These are phyloP conservation scores for Megathymus violae DNA, from an alignment of 1,140 invertebrate species.

Conservation along the genomic window DNA sequence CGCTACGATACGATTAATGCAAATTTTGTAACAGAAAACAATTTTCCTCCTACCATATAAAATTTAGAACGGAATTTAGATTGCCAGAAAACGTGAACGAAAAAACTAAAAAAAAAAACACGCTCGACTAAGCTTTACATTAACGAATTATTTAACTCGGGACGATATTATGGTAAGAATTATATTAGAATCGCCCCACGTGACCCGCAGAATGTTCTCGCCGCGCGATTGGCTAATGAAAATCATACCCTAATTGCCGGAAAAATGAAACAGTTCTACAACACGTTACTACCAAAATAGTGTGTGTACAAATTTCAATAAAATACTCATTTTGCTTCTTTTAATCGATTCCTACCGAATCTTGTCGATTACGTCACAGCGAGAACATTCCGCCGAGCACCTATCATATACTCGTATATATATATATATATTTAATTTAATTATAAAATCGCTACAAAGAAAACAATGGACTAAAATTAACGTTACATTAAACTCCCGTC, in stretches of 20 bases:
- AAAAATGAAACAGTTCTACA: constrained; percentile 14
- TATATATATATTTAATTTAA: constrained; percentile 47
- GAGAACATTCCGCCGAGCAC: constrained; percentile 68
- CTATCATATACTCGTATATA: constrained; percentile 45
- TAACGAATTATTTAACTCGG: constrained; percentile 76
- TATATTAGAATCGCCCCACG: constrained; percentile 81
- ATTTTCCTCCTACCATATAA: constrained; percentile 55
- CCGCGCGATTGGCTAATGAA: constrained; percentile 14
- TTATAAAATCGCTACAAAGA: constrained; percentile 79
- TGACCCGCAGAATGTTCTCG: constrained; percentile 64
- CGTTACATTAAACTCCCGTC: constrained; percentile 62
- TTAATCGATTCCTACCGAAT: constrained; percentile 16
- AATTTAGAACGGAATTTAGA: constrained; percentile 66
- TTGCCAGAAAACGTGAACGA: constrained; percentile 63
- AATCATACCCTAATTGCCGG: constrained; percentile 20
- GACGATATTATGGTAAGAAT: constrained; percentile 83
- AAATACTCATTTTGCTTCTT: background rate
- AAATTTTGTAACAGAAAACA: constrained; percentile 64
- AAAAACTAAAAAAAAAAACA: constrained; percentile 74
- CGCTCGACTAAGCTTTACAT: constrained; percentile 67
- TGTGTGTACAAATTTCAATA: background rate
- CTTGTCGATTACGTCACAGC: constrained; percentile 30
- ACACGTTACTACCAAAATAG: background rate
- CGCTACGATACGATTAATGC: constrained; percentile 23
- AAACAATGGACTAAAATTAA: constrained; percentile 80